phyloP scores from a whole-genome alignment of 2,888 invertebrate genomes.

The Heteropelma amictum region DNA sequence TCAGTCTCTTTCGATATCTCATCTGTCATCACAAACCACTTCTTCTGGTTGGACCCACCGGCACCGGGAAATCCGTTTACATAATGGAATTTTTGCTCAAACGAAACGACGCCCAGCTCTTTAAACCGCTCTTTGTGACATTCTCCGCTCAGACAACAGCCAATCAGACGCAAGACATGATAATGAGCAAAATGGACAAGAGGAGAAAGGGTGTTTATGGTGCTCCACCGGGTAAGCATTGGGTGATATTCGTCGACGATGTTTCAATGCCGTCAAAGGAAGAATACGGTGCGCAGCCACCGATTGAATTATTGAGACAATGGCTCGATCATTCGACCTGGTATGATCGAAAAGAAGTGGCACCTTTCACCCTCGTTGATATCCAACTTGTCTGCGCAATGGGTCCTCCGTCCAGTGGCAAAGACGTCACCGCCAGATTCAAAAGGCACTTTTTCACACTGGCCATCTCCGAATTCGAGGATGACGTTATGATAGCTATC shows the following conservation, averaged over 20 bases:
- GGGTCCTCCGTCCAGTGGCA: slow-evolving; percentile 90
- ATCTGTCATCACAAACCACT: slow-evolving; percentile 89
- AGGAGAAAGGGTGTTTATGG: slow-evolving; percentile 86
- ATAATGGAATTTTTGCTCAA: slow-evolving; percentile 91
- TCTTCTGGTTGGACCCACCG: slow-evolving; percentile 95
- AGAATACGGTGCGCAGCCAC: slow-evolving; percentile 95
- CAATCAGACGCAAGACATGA: slow-evolving; percentile 95
- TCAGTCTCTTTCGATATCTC: slow-evolving; percentile 87
- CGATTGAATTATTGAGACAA: slow-evolving; percentile 94
- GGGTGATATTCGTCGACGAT: slow-evolving; percentile 96
- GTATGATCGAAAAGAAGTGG: slow-evolving; percentile 91
- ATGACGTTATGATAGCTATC: slow-evolving; percentile 89
- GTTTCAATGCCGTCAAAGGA: slow-evolving; percentile 95
- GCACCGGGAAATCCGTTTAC: slow-evolving; percentile 96
- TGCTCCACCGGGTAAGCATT: slow-evolving; percentile 77
- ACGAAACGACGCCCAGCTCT: slow-evolving; percentile 86
- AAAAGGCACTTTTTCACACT: slow-evolving; percentile 91
- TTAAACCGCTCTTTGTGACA: slow-evolving; percentile 91
- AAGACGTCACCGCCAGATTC: slow-evolving; percentile 91
- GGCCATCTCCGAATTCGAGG: slow-evolving; percentile 93
- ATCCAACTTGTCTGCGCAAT: slow-evolving; percentile 94
- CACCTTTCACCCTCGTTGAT: slow-evolving; percentile 89
- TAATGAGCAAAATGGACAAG: slow-evolving; percentile 96
- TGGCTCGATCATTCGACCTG: slow-evolving; percentile 94
- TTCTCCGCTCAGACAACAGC: slow-evolving; percentile 97